Conservation (phyloP, 1,140 invertebrate genomes). For the Dendrolimus punctatus region DNA sequence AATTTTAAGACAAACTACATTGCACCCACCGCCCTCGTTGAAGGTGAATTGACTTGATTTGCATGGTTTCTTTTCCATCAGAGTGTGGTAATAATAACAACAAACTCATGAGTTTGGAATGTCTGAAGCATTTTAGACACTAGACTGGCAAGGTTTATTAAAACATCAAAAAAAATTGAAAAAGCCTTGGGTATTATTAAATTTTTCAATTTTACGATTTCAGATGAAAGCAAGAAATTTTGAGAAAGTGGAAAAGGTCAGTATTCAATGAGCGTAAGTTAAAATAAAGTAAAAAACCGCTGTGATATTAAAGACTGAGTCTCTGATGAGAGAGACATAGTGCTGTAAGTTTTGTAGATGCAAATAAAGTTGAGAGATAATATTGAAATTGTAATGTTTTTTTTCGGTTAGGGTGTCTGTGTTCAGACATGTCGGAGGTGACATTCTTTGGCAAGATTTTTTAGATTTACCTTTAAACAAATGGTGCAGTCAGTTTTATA, state of each 20-base stretch:
- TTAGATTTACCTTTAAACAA: not conserved
- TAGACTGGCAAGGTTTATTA: no score
- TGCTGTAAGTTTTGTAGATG: constrained; percentile 20
- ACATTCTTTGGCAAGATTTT: constrained; percentile 70
- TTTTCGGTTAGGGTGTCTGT: constrained; percentile 64
- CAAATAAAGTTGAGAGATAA: constrained; percentile 46
- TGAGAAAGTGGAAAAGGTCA: constrained; percentile 98
- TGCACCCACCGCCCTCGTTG: no score
- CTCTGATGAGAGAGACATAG: not conserved
- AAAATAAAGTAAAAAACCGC: constrained; percentile 13
- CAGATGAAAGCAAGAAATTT: constrained; percentile 96
- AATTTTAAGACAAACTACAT: no score
- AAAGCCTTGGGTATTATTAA: not conserved
- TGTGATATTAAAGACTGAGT: constrained; percentile 27
- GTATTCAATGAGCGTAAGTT: constrained; percentile 56
- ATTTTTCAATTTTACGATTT: constrained; percentile 47
- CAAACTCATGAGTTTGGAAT: no score
- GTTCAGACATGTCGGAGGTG: constrained; percentile 78
- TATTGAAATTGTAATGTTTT: constrained; percentile 41
- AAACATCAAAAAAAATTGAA: no score
- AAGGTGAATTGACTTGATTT: no score
- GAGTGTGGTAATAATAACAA: no score
- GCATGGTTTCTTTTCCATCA: no score
- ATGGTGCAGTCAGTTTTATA: no score
- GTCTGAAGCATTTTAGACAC: no score